Evolutionary conservation across 2,113 vertebrate genomes (phyloP).

Genomic region (Hypocryptadius cinnamomeus): DNA sequence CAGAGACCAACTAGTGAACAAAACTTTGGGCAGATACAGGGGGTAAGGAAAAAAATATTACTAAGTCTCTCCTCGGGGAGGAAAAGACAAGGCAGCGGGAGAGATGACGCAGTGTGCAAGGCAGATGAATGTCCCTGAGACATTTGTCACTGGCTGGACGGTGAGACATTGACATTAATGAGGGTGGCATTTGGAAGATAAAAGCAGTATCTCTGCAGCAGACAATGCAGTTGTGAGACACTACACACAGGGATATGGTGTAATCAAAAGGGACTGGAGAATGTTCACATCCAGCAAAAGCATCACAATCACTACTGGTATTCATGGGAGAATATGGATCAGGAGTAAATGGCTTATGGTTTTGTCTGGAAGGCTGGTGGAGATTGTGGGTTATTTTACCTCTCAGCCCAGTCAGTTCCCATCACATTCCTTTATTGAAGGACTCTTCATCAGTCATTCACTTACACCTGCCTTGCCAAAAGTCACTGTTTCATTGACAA

Average conservation of each 20-base stretch:
- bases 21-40: not conserved
- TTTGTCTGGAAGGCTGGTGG: not conserved
- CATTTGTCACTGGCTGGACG: constrained; percentile 25
- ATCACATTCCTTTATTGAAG: constrained; percentile 11
- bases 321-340: not conserved
- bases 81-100: not conserved
- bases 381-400: not conserved
- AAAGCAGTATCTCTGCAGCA: constrained; percentile 38
- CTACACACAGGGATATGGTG: not conserved
- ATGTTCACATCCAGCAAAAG: not conserved
- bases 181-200: constrained; percentile 54
- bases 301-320: not conserved
- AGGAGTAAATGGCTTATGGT: not conserved
- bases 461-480: constrained; percentile 47
- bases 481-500: constrained; percentile 39
- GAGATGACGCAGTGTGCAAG: not conserved
- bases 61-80: not conserved
- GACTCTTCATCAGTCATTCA: constrained; percentile 30
- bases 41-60: not conserved
- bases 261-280: constrained; percentile 15
- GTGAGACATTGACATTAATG: constrained; percentile 37
- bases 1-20: not conserved
- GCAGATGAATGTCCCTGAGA: not conserved
- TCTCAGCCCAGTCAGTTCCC: constrained; percentile 5
- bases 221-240: constrained; percentile 5